phyloP scores from a whole-genome alignment of 2,888 invertebrate genomes.

The Epirrhoe tristata region DNA sequence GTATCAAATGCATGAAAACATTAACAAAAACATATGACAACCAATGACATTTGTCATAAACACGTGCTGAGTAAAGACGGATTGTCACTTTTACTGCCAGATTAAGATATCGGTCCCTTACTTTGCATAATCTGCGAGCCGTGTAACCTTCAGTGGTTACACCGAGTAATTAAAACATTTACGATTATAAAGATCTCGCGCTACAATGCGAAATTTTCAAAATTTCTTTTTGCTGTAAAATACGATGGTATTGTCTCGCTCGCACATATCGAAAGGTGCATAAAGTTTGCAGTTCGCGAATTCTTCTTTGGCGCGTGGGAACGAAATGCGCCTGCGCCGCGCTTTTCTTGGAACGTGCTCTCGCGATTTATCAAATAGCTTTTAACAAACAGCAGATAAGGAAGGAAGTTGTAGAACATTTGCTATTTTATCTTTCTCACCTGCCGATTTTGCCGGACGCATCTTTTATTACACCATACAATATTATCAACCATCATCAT shows the following conservation, averaged over 20 bases:
- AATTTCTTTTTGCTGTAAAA: constrained; percentile 60
- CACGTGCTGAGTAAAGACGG: constrained; percentile 27
- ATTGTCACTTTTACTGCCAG: constrained; percentile 47
- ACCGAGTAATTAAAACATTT: constrained; percentile 33
- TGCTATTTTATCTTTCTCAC: background rate
- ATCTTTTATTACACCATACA: background rate
- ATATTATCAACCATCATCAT: background rate
- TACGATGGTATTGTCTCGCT: constrained; percentile 49
- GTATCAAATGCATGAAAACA: too few species aligned
- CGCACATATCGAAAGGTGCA: constrained; percentile 40
- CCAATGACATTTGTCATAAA: background rate
- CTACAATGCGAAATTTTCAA: constrained; percentile 29
- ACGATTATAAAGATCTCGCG: constrained; percentile 24
- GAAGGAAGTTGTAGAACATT: constrained; percentile 40
- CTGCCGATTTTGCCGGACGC: too few species aligned
- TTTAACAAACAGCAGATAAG: constrained; percentile 56
- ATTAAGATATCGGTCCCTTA: constrained; percentile 37
- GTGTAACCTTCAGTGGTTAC: constrained; percentile 14
- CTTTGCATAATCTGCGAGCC: constrained; percentile 35
- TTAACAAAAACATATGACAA: too few species aligned
- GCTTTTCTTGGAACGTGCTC: constrained; percentile 74
- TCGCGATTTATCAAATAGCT: constrained; percentile 74
- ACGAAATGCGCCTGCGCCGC: constrained; percentile 66
- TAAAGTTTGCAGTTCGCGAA: constrained; percentile 56
- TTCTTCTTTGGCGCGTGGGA: constrained; percentile 76